These are phyloP conservation scores for Drosophila virilis DNA, from an alignment of 1,140 invertebrate species.

Conservation along the genomic window DNA sequence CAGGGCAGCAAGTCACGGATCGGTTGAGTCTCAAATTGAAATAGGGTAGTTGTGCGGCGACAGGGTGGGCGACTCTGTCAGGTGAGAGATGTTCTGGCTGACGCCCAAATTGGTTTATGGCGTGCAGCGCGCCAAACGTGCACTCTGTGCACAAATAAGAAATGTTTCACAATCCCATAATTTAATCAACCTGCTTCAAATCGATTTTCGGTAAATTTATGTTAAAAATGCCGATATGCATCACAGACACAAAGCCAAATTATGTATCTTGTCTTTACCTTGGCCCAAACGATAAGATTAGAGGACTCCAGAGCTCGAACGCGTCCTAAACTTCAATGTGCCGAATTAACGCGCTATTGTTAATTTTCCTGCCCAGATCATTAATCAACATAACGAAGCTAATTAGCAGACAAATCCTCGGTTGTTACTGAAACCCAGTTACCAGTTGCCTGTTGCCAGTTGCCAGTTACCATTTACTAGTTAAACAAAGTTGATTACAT, in stretches of 20 bases:
- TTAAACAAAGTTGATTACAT: neutral
- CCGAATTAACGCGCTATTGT: slow-evolving; percentile 33
- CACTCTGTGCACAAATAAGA: slow-evolving; percentile 47
- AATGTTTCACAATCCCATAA: slow-evolving; percentile 44
- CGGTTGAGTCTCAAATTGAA: neutral
- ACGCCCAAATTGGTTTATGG: slow-evolving; percentile 65
- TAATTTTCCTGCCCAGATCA: slow-evolving; percentile 15
- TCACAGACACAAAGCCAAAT: neutral
- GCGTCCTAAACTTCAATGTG: neutral
- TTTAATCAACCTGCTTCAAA: slow-evolving; percentile 27
- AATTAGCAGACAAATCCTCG: slow-evolving; percentile 47
- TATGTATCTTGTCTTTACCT: slow-evolving; percentile 17
- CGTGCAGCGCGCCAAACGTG: slow-evolving; percentile 32
- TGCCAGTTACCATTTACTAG: neutral
- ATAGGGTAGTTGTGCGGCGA: neutral
- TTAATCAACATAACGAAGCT: slow-evolving; percentile 56
- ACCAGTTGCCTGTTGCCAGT: neutral
- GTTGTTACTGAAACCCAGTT: slow-evolving; percentile 3
- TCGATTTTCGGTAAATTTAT: neutral
- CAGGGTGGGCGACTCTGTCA: neutral
- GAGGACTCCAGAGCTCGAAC: neutral
- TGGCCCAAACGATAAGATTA: slow-evolving; percentile 7
- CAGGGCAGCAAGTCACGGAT: no score
- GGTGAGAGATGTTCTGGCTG: slow-evolving; percentile 2
- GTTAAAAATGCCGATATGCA: slow-evolving; percentile 24